A percentile compares a stretch with the other conserved stretches of the same genome.
Conservation (phyloP, 2,113 vertebrate species). For the Equus przewalskii region DNA sequence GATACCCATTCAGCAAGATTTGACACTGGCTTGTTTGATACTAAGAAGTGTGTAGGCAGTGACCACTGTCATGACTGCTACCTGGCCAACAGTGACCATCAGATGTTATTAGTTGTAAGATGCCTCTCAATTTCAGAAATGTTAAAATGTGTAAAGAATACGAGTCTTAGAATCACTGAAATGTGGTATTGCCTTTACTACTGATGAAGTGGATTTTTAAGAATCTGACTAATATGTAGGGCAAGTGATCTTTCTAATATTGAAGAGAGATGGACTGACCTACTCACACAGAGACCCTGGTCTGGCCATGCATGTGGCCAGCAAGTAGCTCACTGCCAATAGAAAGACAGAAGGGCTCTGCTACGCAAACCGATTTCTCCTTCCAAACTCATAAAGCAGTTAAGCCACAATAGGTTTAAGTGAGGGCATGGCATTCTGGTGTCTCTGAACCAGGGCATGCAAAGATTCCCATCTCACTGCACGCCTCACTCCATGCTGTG, state of each 20-base stretch:
- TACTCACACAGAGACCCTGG: background rate
- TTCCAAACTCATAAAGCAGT: background rate
- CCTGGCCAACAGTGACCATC: background rate
- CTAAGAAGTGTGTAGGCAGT: background rate
- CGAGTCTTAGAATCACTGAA: background rate
- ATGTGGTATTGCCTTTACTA: background rate
- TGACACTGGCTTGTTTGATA: background rate
- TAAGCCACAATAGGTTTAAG: background rate
- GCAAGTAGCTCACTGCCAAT: background rate
- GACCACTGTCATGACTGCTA: background rate
- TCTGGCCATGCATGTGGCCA: background rate
- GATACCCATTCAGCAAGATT: background rate
- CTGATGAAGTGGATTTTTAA: background rate
- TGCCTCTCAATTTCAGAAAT: background rate
- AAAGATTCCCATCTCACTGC: background rate
- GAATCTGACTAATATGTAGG: background rate
- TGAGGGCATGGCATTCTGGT: background rate
- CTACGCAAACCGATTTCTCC: background rate
- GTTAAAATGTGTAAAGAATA: background rate
- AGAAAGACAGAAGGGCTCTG: background rate
- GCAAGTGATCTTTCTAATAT: background rate
- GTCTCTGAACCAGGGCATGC: background rate
- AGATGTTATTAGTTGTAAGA: background rate
- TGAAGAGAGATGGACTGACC: background rate
- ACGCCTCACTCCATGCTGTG: background rate